Base-by-base conservation (phyloP, 2,888 invertebrate genomes). In the Agrochola circellaris region DNA sequence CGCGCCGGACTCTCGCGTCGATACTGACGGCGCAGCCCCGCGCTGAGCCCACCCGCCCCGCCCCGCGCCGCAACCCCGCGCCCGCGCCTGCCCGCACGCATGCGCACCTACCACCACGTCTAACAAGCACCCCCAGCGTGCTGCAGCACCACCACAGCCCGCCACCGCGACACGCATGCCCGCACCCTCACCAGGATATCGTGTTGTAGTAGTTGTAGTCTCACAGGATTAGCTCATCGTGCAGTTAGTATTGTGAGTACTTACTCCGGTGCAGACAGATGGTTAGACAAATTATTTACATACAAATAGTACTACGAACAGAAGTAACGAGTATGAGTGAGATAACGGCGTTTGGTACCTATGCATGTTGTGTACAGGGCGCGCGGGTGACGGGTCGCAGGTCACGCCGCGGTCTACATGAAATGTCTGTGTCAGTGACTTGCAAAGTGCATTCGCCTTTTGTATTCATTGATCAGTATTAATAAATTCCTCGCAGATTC, bases 1-100 rank as follows among this genome's bases (percentile, higher is more conserved):
- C 96, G 96, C 97, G 96, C 94, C 96, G 95, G 96, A 96, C 95
- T 95, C 94, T 95, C 96, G 96, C 96, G 97, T 97, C 97, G 95
- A 96, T 96, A 96, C 96, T 95, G 95, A 91, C 93, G 89, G 92
- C 93, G 93, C 94, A 91, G 93, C 93, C 92, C 93, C 92, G 92
- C 92, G 87, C 93, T 88, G 89, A 86, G 89, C 91, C 89, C 88
- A 88, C 88, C 91, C 74, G 86, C 88, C 85, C 85, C 83, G 76
- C 86, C 81, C 79, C 88, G 77, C 89, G 87, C 82, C 90, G 73
- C 89, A 82, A 75, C 84, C 82, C 84, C 79, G 82, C 82, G 65
- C 85, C 73, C 84, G 85, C 87, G 84, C 84, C 86, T 85, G 73
- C 74, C 84, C 85, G 85, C 84, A 80, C 88, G 84, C 81, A 86